Base-by-base conservation (phyloP, 2,797 vertebrate species). In the Manis javanica region DNA sequence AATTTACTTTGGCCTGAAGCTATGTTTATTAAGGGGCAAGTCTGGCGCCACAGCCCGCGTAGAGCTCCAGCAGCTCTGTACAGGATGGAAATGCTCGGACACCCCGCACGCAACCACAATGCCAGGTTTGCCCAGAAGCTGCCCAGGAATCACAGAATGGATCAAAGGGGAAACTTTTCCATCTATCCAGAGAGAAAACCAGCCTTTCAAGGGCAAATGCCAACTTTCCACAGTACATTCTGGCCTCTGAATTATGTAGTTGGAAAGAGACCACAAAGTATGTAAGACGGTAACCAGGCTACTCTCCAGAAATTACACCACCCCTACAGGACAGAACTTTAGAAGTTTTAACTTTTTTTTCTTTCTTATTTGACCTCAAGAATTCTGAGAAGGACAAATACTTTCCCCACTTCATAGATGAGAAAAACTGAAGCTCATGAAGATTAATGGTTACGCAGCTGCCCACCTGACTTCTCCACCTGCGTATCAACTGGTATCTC, bases 281-380 rank as follows among this genome's bases (percentile, higher is more conserved):
- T 57, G 0, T 51, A 83, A 69, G 74, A 79, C 8, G 53, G 63
- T 7, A 77, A 84, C 61, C 37, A 77, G 55, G 51, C 34, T 68
- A 78, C 71, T 87, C 85, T 51, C 37, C 72, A 92, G 68, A 90
- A 95, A 94, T n/a, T 81, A 63, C 34, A 34, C 69, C 59, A 66
- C 31, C 37, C 55, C 11, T 6, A 63, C 0, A 85, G 49, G 66
- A 90, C 49, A 57, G 14, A 34, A 26, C 4, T 75, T 77, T 46
- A 55, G 24, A 68, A 69, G 61, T 63, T 59, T 57, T 74, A 72
- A 39, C 39, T 91, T 78, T n/a, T 87, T 84, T 55, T 78, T 78
- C 23, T 61, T 21, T 49, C 59, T 81, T 64, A 79, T 59, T 86
- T 71, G 34, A 95, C 64, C 51, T 95, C 84, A 77, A 94, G 46